phyloP scores from a whole-genome alignment of 2,888 invertebrate genomes.

The Leptura quadrifasciata region DNA sequence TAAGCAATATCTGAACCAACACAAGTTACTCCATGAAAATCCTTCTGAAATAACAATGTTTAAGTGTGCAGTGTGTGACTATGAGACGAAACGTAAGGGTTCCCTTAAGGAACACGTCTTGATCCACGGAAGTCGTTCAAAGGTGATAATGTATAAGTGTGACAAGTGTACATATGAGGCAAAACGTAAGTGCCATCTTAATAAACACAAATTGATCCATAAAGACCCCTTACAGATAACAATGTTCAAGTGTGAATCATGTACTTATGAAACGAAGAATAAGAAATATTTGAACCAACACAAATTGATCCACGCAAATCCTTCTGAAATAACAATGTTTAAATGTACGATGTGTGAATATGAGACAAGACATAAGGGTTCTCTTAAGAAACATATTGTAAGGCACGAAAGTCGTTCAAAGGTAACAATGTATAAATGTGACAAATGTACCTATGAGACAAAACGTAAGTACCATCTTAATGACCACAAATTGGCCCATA shows the following conservation, averaged over 20 bases:
- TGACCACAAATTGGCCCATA: too few species aligned
- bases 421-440: too few species aligned
- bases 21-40: neutral
- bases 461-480: too few species aligned
- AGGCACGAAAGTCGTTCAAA: neutral
- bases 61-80: neutral
- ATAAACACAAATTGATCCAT: neutral
- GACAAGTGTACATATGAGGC: neutral
- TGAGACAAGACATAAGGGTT: neutral
- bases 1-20: too few species aligned
- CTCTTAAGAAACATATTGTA: neutral
- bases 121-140: neutral
- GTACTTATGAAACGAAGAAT: neutral
- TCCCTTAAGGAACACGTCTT: neutral
- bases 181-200: neutral
- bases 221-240: neutral
- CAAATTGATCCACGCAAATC: neutral
- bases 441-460: too few species aligned
- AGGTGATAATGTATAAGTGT: neutral
- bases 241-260: neutral
- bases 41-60: neutral
- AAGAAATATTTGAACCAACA: neutral
- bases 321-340: neutral
- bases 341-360: neutral
- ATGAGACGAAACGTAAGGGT: neutral